Evolutionary conservation across 2,797 vertebrate genomes (phyloP).

Genomic region (Phataginus tricuspis): DNA sequence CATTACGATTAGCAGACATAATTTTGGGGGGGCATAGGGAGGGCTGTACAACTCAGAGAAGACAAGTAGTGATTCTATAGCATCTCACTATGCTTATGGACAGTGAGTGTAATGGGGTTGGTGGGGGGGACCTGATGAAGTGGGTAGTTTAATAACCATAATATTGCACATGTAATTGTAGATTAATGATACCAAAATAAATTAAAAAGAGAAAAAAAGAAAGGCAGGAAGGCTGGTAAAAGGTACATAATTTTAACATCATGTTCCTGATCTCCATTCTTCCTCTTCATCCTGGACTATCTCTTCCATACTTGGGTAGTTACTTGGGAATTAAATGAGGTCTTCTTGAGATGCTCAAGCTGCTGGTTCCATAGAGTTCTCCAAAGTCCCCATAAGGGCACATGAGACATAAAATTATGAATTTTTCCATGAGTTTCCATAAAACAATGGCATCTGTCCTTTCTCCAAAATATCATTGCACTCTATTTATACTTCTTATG

Average conservation of each 20-base stretch:
- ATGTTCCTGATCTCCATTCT: neutral
- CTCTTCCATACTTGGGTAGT: neutral
- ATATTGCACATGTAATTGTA: too few relatives aligned
- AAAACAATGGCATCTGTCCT: conserved; percentile 6
- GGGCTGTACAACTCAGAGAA: too few relatives aligned
- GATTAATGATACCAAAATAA: too few relatives aligned
- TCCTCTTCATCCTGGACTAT: neutral
- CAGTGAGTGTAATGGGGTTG: too few relatives aligned
- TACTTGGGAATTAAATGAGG: conserved; percentile 26
- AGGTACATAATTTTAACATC: neutral
- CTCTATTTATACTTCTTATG: neutral
- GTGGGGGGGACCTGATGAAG: too few relatives aligned
- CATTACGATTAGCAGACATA: too few relatives aligned
- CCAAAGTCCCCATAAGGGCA: neutral
- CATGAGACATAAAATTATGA: conserved; percentile 35
- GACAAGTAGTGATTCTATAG: too few relatives aligned
- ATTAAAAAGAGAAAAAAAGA: too few relatives aligned
- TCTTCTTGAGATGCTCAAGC: neutral
- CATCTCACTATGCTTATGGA: too few relatives aligned
- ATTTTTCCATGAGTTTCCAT: neutral
- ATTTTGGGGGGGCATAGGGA: too few relatives aligned
- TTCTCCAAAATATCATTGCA: neutral
- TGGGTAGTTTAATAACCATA: too few relatives aligned
- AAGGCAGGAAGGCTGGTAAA: neutral
- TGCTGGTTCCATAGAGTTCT: neutral